phyloP scores from a whole-genome alignment of 1,140 invertebrate genomes.

The Pantala flavescens region DNA sequence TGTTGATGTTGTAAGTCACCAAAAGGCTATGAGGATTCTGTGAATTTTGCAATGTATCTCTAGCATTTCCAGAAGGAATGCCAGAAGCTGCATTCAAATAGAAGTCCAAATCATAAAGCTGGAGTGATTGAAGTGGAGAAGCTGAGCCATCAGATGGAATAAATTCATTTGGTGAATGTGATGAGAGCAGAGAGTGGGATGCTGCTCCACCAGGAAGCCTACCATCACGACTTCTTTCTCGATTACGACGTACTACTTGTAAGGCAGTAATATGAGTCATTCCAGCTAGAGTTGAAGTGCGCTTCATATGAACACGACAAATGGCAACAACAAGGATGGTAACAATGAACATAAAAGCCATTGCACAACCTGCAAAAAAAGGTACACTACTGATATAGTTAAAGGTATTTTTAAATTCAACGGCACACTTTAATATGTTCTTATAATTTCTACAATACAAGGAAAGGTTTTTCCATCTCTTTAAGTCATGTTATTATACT shows the following conservation, averaged over 20 bases:
- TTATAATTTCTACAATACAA: background rate
- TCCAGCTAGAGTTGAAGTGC: slow-evolving; percentile 21
- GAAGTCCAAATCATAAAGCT: slow-evolving; percentile 28
- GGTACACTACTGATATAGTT: background rate
- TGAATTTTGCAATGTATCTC: slow-evolving; percentile 19
- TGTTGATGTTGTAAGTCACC: slow-evolving; percentile 39
- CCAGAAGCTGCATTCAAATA: slow-evolving; percentile 25
- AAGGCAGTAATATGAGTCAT: background rate
- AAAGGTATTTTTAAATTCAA: background rate
- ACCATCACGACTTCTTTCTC: background rate
- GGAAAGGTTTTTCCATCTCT: too few species aligned
- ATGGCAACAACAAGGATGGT: slow-evolving; percentile 37
- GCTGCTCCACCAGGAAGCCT: background rate
- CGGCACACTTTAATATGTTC: background rate
- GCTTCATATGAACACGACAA: slow-evolving; percentile 36
- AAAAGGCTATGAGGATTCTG: slow-evolving; percentile 24
- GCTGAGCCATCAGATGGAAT: background rate
- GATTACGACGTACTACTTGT: background rate
- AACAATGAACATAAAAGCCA: slow-evolving; percentile 37
- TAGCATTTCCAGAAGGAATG: slow-evolving; percentile 9
- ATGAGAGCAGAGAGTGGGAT: background rate
- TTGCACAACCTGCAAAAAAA: slow-evolving; percentile 33
- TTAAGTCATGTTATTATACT: too few species aligned
- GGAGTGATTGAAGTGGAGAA: background rate
- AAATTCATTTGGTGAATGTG: background rate